phyloP scores from a whole-genome alignment of 2,888 invertebrate genomes.

The Macaria liturata region DNA sequence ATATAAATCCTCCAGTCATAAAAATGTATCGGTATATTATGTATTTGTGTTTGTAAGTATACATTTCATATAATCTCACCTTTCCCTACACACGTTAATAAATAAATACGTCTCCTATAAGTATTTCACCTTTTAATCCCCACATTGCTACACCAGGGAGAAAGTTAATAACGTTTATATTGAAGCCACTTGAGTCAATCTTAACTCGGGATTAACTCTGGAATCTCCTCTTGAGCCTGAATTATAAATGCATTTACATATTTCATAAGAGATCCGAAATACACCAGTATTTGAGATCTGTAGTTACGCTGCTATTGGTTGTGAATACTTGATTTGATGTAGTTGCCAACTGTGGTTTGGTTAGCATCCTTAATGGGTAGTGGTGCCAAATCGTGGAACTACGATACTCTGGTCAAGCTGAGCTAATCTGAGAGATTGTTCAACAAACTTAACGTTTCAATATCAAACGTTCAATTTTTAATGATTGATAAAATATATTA shows the following conservation, averaged over 20 bases:
- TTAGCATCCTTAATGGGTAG: background rate
- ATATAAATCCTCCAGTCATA: no score
- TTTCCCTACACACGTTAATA: no score
- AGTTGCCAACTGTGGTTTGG: conserved; percentile 12
- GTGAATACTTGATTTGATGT: conserved; percentile 31
- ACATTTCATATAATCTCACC: no score
- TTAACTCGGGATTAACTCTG: conserved; percentile 31
- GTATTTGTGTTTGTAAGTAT: no score
- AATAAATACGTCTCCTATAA: no score
- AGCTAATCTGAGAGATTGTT: no score
- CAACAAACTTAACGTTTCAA: no score
- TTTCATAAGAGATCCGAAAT: conserved; percentile 37
- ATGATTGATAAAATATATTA: no score
- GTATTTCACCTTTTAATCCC: conserved; percentile 1
- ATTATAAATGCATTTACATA: conserved; percentile 58
- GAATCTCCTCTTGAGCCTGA: conserved; percentile 38
- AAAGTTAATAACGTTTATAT: conserved; percentile 43
- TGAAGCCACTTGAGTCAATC: conserved; percentile 37
- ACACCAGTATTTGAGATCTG: conserved; percentile 31
- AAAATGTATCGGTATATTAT: no score
- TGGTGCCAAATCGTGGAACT: no score
- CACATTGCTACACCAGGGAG: conserved; percentile 21
- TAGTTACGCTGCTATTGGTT: conserved; percentile 33
- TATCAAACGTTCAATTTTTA: no score
- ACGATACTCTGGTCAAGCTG: no score